Base-by-base conservation (phyloP, 2,113 vertebrate genomes). In the Saguinus midas region DNA sequence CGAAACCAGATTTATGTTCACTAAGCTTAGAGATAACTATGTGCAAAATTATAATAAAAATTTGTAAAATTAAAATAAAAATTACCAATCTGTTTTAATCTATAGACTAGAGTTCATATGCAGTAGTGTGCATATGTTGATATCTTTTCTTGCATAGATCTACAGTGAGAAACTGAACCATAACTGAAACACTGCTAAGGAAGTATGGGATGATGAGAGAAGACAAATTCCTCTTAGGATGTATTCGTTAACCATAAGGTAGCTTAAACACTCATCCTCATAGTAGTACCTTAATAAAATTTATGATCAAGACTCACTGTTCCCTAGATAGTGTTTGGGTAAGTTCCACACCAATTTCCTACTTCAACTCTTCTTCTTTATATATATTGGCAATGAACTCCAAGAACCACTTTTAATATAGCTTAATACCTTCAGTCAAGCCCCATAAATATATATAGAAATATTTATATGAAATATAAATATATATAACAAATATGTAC, bases 1-100 rank as follows among this genome's bases (percentile, higher is more conserved):
- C 18, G 73, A 95, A 94, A 23, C 92, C 48, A 83, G 21, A 73
- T 92, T 82, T 94, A 45, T 81, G 70, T 81, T 86, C 7, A 70
- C 7, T 37, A 79, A 66, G 16, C 17, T 90, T 83, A 90, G 35
- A 82, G 32, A 80, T 68, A 90, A 40, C 23, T 78, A 12, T 37
- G 0, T 81, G 40, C 35, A 91, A 72, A 70, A 0, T 11, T 68
- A 35, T 91, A 58, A 87, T 66, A 0, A 94, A 91, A 88, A 81
- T 23, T 57, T 76, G 18, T 70, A 85, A 45, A 55, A 57, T 72
- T 17, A 85, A 55, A 81, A 72, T 48, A 79, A 84, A 61, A 48
- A 52, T 76, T 64, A 83, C 8, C 14, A 72, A 16, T 55, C 2
- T 61, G 45, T 50, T n/a, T 1, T 21, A 84, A 83, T 64, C 23